Evolutionary conservation across 2,113 vertebrate genomes (phyloP).

Genomic region (Phoxinus phoxinus): DNA sequence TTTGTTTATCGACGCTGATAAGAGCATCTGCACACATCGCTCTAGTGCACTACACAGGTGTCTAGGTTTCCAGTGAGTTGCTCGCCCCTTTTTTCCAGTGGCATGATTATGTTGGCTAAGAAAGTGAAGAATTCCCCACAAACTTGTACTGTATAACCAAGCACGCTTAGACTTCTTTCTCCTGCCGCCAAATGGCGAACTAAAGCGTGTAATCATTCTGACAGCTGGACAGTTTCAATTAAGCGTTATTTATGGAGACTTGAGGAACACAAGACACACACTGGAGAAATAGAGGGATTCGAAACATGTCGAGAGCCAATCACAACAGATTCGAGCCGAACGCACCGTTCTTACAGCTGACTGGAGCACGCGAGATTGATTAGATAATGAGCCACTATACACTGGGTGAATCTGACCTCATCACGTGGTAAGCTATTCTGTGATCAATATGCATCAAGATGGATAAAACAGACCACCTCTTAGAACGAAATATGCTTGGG

Average conservation of each 20-base stretch:
- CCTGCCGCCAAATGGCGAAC: conserved; percentile 69
- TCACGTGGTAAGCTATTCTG: conserved; percentile 17
- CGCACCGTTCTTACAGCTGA: conserved; percentile 18
- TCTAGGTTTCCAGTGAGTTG: neutral
- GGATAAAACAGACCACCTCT: conserved; percentile 36
- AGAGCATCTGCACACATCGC: conserved; percentile 6
- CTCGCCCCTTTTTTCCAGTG: conserved; percentile 22
- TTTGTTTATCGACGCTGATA: conserved; percentile 12
- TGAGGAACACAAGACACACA: conserved; percentile 39
- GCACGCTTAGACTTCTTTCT: conserved; percentile 61
- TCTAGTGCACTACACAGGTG: conserved; percentile 12
- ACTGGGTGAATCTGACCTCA: conserved; percentile 21
- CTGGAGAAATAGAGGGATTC: conserved; percentile 29
- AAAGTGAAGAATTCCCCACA: conserved; percentile 59
- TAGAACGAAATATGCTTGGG: neutral
- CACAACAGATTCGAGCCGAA: conserved; percentile 30
- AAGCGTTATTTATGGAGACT: conserved; percentile 69
- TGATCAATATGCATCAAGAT: conserved; percentile 30
- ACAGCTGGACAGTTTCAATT: conserved; percentile 76
- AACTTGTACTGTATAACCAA: conserved; percentile 52
- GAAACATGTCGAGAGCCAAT: conserved; percentile 47
- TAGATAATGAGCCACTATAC: conserved; percentile 22
- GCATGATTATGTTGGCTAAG: conserved; percentile 34
- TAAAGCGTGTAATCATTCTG: conserved; percentile 77
- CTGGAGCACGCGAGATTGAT: conserved; percentile 4